phyloP scores from a whole-genome alignment of 2,888 invertebrate genomes.

The Spisula solida region DNA sequence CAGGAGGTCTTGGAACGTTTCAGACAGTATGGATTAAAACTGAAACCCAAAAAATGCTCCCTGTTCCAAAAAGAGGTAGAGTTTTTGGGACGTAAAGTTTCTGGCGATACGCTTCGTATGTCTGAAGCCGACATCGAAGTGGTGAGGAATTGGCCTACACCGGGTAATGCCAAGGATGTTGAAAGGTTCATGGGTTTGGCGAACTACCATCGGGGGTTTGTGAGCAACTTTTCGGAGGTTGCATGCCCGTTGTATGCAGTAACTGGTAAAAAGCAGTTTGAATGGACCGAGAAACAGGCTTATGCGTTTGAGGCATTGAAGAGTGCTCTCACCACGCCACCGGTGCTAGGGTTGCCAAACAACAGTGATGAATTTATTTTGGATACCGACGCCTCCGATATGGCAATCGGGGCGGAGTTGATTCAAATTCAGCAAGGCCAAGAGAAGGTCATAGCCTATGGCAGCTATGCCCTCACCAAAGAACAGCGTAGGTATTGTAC shows the following conservation, averaged over 20 bases:
- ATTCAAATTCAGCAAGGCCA: conserved; percentile 52
- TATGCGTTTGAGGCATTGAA: conserved; percentile 49
- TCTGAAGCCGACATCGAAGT: conserved; percentile 23
- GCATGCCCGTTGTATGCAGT: conserved; percentile 48
- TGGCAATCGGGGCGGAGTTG: conserved; percentile 63
- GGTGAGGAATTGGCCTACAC: conserved; percentile 49
- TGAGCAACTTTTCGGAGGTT: conserved; percentile 43
- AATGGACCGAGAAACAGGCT: conserved; percentile 40
- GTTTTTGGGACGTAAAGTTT: conserved; percentile 53
- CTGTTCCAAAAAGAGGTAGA: conserved; percentile 56
- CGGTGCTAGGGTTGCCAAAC: conserved; percentile 56
- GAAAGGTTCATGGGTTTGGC: conserved; percentile 67
- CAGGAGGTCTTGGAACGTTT: conserved; percentile 54
- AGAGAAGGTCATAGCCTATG: conserved; percentile 59
- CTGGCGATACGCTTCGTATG: conserved; percentile 33
- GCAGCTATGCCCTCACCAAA: conserved; percentile 41
- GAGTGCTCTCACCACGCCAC: conserved; percentile 34
- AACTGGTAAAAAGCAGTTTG: conserved; percentile 46
- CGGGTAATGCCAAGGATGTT: conserved; percentile 49
- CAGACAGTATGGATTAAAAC: conserved; percentile 47
- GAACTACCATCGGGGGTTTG: conserved; percentile 64
- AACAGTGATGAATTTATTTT: conserved; percentile 51
- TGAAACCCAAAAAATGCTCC: conserved; percentile 68
- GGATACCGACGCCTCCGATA: conserved; percentile 60
- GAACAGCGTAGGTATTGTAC: conserved; percentile 57